These are phyloP conservation scores for Cancer borealis DNA, from an alignment of 2,888 invertebrate species.

Conservation along the genomic window DNA sequence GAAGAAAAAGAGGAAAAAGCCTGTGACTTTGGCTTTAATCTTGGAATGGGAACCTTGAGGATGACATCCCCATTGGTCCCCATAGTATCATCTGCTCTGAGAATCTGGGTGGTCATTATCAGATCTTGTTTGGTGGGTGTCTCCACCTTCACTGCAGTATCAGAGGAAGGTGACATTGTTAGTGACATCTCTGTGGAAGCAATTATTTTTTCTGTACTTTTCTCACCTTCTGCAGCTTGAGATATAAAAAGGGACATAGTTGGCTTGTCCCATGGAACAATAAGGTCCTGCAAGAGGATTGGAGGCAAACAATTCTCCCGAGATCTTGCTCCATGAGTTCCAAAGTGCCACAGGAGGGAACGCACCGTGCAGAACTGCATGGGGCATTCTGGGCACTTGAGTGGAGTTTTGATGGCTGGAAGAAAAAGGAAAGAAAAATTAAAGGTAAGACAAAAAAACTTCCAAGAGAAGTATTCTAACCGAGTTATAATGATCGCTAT, in stretches of 20 bases:
- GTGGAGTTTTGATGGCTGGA: constrained; percentile 76
- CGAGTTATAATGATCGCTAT: too few relatives aligned
- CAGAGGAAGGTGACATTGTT: not conserved
- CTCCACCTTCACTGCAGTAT: constrained; percentile 32
- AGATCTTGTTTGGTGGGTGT: constrained; percentile 44
- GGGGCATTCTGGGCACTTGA: constrained; percentile 77
- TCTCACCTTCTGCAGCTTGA: constrained; percentile 55
- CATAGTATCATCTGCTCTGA: constrained; percentile 57
- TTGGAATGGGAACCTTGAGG: constrained; percentile 75
- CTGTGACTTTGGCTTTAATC: constrained; percentile 66
- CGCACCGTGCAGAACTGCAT: constrained; percentile 77
- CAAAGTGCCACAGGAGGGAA: constrained; percentile 77
- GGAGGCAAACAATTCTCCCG: constrained; percentile 56
- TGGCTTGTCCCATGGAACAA: constrained; percentile 74
- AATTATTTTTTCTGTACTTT: constrained; percentile 53
- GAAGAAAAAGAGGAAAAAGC: not conserved
- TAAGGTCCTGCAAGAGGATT: constrained; percentile 71
- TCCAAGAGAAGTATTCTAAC: not conserved
- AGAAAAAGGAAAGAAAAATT: constrained; percentile 25
- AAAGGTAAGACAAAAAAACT: not conserved
- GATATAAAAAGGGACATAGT: constrained; percentile 62
- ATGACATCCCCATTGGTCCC: constrained; percentile 73
- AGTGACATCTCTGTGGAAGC: constrained; percentile 30
- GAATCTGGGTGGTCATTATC: constrained; percentile 36
- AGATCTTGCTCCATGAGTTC: constrained; percentile 68